Conservation (phyloP, 2,113 vertebrate species). For the Oryzias curvinotus region DNA sequence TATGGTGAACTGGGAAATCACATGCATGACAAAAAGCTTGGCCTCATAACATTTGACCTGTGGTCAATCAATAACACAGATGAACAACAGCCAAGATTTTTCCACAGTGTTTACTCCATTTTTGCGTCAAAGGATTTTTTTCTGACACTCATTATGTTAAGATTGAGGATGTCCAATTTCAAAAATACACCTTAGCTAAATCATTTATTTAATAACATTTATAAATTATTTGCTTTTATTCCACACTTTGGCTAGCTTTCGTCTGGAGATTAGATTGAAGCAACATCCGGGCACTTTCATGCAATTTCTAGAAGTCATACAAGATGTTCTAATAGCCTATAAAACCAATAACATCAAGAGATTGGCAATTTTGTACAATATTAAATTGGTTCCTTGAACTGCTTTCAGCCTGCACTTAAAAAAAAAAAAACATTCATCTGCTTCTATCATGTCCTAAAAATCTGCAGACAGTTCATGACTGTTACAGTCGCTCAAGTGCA, state of each 20-base stretch:
- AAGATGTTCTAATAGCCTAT: constrained; percentile 2
- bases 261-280: constrained; percentile 30
- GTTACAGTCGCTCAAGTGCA: not conserved
- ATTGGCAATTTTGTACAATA: constrained; percentile 17
- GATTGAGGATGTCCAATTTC: too few relatives aligned
- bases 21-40: too few relatives aligned
- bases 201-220: too few relatives aligned
- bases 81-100: too few relatives aligned
- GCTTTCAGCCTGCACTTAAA: constrained; percentile 20
- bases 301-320: constrained; percentile 25
- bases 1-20: too few relatives aligned
- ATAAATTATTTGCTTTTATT: constrained; percentile 1
- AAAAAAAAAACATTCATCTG: constrained; percentile 25
- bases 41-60: too few relatives aligned
- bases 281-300: not conserved
- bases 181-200: too few relatives aligned
- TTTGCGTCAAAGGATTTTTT: too few relatives aligned
- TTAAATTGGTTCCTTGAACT: constrained; percentile 20
- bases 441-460: constrained; percentile 8
- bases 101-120: too few relatives aligned
- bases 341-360: not conserved
- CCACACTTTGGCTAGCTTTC: not conserved
- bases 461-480: not conserved
- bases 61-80: too few relatives aligned
- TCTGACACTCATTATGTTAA: too few relatives aligned